These are phyloP conservation scores for Paramisgurnus dabryanus DNA, from an alignment of 2,113 vertebrate species.

Conservation along the genomic window DNA sequence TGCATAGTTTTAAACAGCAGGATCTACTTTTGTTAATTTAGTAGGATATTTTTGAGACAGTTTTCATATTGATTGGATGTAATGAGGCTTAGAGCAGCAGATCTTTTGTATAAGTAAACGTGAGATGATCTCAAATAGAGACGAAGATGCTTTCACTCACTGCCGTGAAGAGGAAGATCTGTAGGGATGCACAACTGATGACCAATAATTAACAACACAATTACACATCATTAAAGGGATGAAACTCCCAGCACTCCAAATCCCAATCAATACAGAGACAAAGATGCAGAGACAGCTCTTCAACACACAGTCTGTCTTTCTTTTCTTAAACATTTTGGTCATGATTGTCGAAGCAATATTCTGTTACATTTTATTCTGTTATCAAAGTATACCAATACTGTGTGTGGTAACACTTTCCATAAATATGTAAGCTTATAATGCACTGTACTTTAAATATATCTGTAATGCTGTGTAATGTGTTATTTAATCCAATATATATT, in stretches of 20 bases:
- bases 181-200: background rate
- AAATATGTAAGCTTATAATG: too few relatives aligned
- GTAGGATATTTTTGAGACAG: background rate
- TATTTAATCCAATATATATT: too few relatives aligned
- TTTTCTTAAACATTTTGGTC: too few relatives aligned
- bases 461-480: too few relatives aligned
- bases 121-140: background rate
- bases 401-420: too few relatives aligned
- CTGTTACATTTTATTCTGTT: too few relatives aligned
- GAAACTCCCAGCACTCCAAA: background rate
- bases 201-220: background rate
- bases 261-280: background rate
- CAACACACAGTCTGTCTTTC: too few relatives aligned
- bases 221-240: background rate
- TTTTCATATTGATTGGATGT: background rate
- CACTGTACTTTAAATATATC: too few relatives aligned
- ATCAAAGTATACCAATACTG: too few relatives aligned
- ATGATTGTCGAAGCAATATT: too few relatives aligned
- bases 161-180: background rate
- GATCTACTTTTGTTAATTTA: background rate
- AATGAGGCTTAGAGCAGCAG: background rate
- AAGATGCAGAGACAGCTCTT: too few relatives aligned
- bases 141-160: background rate
- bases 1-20: background rate
- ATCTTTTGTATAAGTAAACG: background rate